These are phyloP conservation scores for Myocastor coypus DNA, from an alignment of 2,113 vertebrate species.

Conservation along the genomic window DNA sequence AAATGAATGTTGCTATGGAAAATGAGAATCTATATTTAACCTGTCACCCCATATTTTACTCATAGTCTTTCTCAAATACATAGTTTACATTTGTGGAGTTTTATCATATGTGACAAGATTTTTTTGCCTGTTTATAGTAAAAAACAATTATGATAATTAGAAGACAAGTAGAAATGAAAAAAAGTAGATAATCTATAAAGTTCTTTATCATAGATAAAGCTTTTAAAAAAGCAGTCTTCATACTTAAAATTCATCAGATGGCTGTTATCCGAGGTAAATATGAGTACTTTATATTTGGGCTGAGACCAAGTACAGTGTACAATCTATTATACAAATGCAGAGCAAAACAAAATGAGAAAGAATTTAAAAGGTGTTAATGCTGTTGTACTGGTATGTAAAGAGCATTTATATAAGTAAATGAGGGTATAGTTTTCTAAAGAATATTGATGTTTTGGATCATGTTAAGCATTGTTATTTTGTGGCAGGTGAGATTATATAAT, in stretches of 20 bases:
- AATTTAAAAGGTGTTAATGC: constrained; percentile 2
- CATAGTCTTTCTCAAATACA: not conserved
- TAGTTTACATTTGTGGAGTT: constrained; percentile 14
- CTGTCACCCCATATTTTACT: constrained; percentile 25
- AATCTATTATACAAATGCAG: constrained; percentile 4
- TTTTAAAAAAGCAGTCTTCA: constrained; percentile 62
- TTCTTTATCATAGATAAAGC: constrained; percentile 59
- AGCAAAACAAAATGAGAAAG: constrained; percentile 56
- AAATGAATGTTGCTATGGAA: constrained; percentile 30
- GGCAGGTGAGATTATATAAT: constrained; percentile 68
- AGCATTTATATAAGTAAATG: constrained; percentile 34
- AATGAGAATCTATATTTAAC: not conserved
- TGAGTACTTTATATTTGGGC: constrained; percentile 45
- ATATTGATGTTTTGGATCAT: not conserved
- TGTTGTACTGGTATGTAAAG: constrained; percentile 39
- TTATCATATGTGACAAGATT: constrained; percentile 14
- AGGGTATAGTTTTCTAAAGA: constrained; percentile 45
- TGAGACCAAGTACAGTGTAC: constrained; percentile 50
- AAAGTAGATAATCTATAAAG: constrained; percentile 38
- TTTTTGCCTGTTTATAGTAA: constrained; percentile 49
- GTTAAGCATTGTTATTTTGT: constrained; percentile 49
- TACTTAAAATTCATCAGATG: constrained; percentile 62
- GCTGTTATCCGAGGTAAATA: constrained; percentile 57
- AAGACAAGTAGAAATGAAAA: constrained; percentile 44
- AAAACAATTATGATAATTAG: constrained; percentile 48